Conservation (phyloP, 2,797 vertebrate species). For the Orestias chungarensis region DNA sequence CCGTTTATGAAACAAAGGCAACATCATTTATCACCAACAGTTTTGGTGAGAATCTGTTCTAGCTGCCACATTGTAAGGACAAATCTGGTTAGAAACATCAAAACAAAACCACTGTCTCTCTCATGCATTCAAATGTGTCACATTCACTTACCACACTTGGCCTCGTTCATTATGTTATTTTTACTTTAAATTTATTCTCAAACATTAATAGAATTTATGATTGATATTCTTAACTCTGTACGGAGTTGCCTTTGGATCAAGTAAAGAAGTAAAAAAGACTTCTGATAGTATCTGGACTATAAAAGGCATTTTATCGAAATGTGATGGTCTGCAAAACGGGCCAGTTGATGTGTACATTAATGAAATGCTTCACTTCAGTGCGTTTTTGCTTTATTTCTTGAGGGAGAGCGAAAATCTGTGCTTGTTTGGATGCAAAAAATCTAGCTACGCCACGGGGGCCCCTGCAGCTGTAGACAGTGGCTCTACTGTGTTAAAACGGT, state of each 20-base stretch:
- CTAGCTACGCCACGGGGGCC: constrained; percentile 51
- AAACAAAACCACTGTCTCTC: too few species aligned
- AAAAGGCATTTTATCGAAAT: constrained; percentile 27
- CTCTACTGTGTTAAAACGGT: constrained; percentile 59
- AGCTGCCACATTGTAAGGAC: too few species aligned
- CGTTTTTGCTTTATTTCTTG: too few species aligned
- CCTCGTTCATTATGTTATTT: too few species aligned
- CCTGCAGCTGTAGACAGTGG: constrained; percentile 73
- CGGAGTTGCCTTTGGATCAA: constrained; percentile 41
- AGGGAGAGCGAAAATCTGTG: too few species aligned
- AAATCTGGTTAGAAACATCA: too few species aligned
- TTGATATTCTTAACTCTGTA: constrained; percentile 34
- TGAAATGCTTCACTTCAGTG: constrained; percentile 29
- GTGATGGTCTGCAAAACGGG: constrained; percentile 52
- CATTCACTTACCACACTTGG: too few species aligned
- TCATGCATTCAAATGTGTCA: too few species aligned
- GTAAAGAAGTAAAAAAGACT: constrained; percentile 26
- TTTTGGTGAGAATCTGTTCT: too few species aligned
- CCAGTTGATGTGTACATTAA: constrained; percentile 52
- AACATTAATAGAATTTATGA: constrained; percentile 17
- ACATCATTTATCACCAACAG: too few species aligned
- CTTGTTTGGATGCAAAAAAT: constrained; percentile 20
- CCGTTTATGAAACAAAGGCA: too few species aligned
- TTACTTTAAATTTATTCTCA: constrained; percentile 41
- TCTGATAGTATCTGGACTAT: constrained; percentile 39